phyloP scores from a whole-genome alignment of 2,797 vertebrate species.

The Sebastes iracundus region DNA sequence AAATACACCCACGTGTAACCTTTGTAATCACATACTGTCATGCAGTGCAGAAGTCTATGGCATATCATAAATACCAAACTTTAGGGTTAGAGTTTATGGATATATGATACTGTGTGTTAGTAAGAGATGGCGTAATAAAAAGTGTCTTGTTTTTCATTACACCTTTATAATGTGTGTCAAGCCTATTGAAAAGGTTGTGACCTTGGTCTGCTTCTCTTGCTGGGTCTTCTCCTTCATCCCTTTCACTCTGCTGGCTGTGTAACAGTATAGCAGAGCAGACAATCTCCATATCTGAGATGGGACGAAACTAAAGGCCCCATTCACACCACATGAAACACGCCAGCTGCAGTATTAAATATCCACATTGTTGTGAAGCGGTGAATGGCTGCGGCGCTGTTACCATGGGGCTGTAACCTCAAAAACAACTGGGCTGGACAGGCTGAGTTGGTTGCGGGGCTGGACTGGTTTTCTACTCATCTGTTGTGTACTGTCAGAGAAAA shows the following conservation, averaged over 20 bases:
- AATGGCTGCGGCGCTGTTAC: slow-evolving; percentile 64
- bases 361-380: slow-evolving; percentile 69
- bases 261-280: slow-evolving; percentile 42
- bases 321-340: slow-evolving; percentile 67
- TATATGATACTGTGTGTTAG: neutral
- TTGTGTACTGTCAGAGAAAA: neutral
- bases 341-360: slow-evolving; percentile 80
- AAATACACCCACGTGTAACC: neutral
- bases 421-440: slow-evolving; percentile 40
- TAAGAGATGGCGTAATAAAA: neutral
- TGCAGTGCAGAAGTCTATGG: neutral
- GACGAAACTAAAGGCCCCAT: slow-evolving; percentile 67
- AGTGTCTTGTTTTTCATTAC: neutral
- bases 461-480: slow-evolving; percentile 13
- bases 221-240: slow-evolving; percentile 8
- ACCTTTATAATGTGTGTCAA: neutral
- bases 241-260: slow-evolving; percentile 21
- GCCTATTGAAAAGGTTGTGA: slow-evolving; percentile 22
- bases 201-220: neutral
- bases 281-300: slow-evolving; percentile 63
- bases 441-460: neutral
- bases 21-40: neutral
- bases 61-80: neutral
- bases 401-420: slow-evolving; percentile 60
- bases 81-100: neutral